Percentiles rank a stretch among this genome's conserved stretches.
phyloP scores from a whole-genome alignment of 2,797 vertebrate species.

The Myotis findleyi region DNA sequence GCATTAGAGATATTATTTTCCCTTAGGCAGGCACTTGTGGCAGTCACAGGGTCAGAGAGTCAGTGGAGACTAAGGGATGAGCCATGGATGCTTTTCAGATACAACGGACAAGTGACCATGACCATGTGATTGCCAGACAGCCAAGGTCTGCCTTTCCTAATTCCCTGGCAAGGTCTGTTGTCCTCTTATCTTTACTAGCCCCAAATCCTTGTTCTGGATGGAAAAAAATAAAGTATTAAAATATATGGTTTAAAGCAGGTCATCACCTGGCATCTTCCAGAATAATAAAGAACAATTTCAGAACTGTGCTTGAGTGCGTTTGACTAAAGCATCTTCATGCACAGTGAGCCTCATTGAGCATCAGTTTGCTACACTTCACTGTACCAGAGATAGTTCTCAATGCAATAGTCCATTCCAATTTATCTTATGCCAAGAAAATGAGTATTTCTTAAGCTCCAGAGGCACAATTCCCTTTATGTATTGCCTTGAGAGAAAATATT shows the following conservation, averaged over 20 bases:
- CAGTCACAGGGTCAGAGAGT: neutral
- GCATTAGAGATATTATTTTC: neutral
- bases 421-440: constrained; percentile 58
- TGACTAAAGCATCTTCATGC: constrained; percentile 18
- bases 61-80: neutral
- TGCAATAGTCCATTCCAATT: constrained; percentile 41
- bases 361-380: neutral
- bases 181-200: neutral
- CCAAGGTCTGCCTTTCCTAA: neutral
- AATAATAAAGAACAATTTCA: constrained; percentile 42
- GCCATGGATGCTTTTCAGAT: neutral
- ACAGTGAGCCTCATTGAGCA: neutral
- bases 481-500: constrained; percentile 42
- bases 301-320: constrained; percentile 31
- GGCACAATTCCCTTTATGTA: neutral
- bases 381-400: neutral
- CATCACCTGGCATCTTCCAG: constrained; percentile 27
- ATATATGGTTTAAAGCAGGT: constrained; percentile 20
- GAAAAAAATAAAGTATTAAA: constrained; percentile 54
- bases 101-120: neutral
- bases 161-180: neutral
- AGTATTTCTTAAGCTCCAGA: constrained; percentile 50
- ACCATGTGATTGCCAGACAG: neutral
- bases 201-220: neutral
- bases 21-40: neutral